Evolutionary conservation across 2,888 invertebrate species (phyloP).

Genomic region (Hirtodrosophila duncani): DNA sequence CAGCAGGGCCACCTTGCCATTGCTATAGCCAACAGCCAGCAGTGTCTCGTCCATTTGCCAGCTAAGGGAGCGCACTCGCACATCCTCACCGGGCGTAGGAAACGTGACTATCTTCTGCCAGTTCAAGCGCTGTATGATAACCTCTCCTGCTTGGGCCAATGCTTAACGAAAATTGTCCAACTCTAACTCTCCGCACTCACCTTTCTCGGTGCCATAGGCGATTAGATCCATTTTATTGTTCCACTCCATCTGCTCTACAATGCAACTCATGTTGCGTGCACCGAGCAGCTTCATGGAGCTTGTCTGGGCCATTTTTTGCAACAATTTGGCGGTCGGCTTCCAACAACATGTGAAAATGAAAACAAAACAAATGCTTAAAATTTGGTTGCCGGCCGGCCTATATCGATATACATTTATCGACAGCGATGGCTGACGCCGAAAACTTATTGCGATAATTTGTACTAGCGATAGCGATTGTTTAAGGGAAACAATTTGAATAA

Average conservation of each 20-base stretch:
- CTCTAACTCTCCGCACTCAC: slow-evolving; percentile 77
- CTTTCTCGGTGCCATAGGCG: slow-evolving; percentile 91
- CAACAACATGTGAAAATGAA: too few species aligned
- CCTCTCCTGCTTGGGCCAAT: slow-evolving; percentile 85
- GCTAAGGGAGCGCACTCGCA: slow-evolving; percentile 86
- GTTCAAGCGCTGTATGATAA: slow-evolving; percentile 90
- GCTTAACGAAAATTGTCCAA: background rate
- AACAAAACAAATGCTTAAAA: too few species aligned
- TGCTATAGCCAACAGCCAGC: slow-evolving; percentile 82
- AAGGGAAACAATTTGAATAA: too few species aligned
- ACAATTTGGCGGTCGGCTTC: slow-evolving; percentile 10
- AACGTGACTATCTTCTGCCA: slow-evolving; percentile 96
- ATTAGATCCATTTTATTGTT: slow-evolving; percentile 95
- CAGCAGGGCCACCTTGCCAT: slow-evolving; percentile 85
- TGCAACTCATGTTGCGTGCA: slow-evolving; percentile 75
- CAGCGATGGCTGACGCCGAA: too few species aligned
- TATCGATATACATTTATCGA: too few species aligned
- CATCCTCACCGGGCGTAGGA: slow-evolving; percentile 86
- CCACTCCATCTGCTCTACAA: slow-evolving; percentile 92
- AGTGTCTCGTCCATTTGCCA: slow-evolving; percentile 98
- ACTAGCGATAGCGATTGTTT: too few species aligned
- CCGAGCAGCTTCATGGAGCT: slow-evolving; percentile 77
- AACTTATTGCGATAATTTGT: too few species aligned
- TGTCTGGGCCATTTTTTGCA: slow-evolving; percentile 70
- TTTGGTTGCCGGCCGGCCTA: slow-evolving; percentile 18